Conservation (phyloP, 2,797 vertebrate genomes). For the Oreochromis mossambicus region DNA sequence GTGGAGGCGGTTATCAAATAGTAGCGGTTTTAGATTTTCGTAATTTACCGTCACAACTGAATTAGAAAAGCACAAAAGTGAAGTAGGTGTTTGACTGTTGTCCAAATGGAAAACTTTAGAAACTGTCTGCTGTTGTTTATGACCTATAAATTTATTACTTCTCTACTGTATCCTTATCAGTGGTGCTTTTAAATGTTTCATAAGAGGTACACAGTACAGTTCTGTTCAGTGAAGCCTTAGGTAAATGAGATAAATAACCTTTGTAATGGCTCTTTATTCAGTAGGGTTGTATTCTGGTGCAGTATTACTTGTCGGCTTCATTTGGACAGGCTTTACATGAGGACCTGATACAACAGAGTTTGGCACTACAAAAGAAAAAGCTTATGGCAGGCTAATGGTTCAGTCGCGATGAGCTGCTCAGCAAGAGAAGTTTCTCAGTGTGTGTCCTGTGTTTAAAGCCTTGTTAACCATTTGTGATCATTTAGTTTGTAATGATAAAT, state of each 20-base stretch:
- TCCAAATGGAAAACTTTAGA: background rate
- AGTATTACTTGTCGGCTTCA: background rate
- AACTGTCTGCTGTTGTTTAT: background rate
- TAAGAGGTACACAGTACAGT: background rate
- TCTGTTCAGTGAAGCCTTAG: background rate
- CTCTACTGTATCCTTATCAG: background rate
- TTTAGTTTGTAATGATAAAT: background rate
- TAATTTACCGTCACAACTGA: background rate
- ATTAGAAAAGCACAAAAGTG: background rate
- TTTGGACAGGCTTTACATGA: background rate
- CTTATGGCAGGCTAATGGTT: background rate
- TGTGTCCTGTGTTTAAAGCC: background rate
- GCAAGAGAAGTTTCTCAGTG: background rate
- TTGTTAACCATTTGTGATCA: background rate
- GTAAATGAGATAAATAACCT: background rate
- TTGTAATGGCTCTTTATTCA: background rate
- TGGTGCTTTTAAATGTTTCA: background rate
- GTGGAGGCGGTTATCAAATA: background rate
- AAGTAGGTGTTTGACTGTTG: background rate
- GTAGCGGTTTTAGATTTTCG: accelerated
- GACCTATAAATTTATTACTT: background rate
- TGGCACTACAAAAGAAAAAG: background rate
- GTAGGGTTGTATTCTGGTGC: background rate
- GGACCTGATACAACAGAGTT: background rate
- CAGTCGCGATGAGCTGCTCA: background rate